Evolutionary conservation across 2,888 invertebrate genomes (phyloP).

Genomic region (Desoria tigrina): DNA sequence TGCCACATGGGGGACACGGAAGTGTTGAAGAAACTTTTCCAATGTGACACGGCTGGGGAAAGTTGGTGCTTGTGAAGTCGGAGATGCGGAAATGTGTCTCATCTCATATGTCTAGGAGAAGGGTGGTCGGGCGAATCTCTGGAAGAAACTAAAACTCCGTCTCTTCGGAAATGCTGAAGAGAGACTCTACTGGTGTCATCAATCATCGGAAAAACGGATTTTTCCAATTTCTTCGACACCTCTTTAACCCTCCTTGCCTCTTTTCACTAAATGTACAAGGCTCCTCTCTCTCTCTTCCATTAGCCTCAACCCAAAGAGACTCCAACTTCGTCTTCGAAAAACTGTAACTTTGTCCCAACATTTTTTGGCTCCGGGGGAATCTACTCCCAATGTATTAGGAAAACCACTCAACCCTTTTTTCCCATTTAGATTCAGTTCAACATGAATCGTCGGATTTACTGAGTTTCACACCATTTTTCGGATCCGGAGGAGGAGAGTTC

Average conservation of each 20-base stretch:
- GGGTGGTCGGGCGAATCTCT: too few species aligned
- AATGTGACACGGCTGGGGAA: too few species aligned
- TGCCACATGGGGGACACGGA: too few species aligned
- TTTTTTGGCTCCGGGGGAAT: constrained; percentile 1
- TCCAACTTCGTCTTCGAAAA: too few species aligned
- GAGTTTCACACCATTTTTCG: too few species aligned
- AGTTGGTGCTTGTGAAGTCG: too few species aligned
- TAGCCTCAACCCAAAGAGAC: background rate
- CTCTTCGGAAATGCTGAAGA: constrained; percentile 24
- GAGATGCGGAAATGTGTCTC: too few species aligned
- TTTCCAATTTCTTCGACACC: constrained; percentile 50
- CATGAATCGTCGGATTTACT: background rate
- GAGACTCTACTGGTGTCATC: constrained; percentile 51
- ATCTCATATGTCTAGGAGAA: too few species aligned
- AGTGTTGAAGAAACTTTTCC: too few species aligned
- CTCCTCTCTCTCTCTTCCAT: background rate
- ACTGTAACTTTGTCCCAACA: constrained; percentile 8
- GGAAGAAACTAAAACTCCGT: constrained; percentile 14
- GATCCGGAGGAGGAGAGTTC: too few species aligned
- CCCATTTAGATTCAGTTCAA: background rate
- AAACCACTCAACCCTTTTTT: constrained; percentile 10
- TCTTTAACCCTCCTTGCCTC: constrained; percentile 40
- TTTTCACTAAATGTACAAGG: background rate
- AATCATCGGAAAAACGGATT: constrained; percentile 51
- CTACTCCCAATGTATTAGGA: constrained; percentile 1